Percentiles rank a stretch among this genome's conserved stretches.
Evolutionary conservation across 1,140 invertebrate species (phyloP).

Genomic region (Ruditapes philippinarum): DNA sequence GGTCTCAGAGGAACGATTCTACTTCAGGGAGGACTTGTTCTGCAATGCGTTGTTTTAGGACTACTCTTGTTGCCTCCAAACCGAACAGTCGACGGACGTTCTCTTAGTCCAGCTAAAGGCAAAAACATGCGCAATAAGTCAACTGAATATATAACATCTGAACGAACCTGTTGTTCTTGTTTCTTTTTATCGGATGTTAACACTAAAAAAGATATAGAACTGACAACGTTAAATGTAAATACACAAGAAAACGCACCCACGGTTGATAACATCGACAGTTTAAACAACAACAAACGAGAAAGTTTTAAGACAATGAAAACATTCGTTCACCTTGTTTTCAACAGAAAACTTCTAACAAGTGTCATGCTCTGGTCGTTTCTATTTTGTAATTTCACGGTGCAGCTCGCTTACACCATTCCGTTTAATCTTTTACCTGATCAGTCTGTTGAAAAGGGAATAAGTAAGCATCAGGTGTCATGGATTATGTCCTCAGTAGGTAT

Average conservation of each 20-base stretch:
- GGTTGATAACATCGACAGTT: background rate
- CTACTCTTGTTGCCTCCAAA: slow-evolving; percentile 18
- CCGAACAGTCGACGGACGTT: background rate
- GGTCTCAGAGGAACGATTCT: slow-evolving; percentile 19
- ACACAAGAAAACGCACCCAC: background rate
- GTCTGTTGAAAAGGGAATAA: background rate
- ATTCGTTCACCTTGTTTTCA: background rate
- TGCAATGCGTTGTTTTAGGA: slow-evolving; percentile 26
- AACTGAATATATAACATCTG: background rate
- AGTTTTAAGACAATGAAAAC: background rate
- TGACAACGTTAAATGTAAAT: background rate
- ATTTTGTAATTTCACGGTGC: background rate
- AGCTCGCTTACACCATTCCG: background rate
- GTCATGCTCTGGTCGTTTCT: background rate
- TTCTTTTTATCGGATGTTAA: background rate
- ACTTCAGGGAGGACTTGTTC: background rate
- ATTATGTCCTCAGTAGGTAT: background rate
- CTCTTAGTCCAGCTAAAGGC: background rate
- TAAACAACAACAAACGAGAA: background rate
- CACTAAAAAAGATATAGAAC: background rate
- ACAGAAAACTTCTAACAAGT: background rate
- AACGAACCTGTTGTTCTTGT: background rate
- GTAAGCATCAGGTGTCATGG: background rate
- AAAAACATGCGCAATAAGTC: background rate
- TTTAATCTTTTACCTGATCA: slow-evolving; percentile 2